Evolutionary conservation across 1,140 invertebrate genomes (phyloP), one percentile per base, ranked within the genome.

Genomic region (Diachasma alloeum): DNA sequence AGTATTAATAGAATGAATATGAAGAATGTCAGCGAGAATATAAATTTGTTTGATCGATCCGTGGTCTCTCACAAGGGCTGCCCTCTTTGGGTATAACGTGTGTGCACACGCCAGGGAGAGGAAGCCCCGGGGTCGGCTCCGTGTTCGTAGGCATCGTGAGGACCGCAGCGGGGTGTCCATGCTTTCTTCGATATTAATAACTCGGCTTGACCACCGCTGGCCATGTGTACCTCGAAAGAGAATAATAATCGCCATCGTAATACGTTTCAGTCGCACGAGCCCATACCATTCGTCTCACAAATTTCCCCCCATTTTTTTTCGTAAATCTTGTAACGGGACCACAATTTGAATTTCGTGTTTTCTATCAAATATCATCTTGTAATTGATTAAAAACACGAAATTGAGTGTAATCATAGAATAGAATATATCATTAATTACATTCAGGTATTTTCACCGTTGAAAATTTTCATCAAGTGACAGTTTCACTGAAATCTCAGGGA

Each of bases 171-270:
- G 84, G 83, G 80, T 81, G 82, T 78, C 83, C 76, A 46, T 84
- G 81, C 82, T 85, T 84, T 82, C 79, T 79, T 83, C 77, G 77
- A 78, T 83, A 85, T 83, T 84, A 84, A 85, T 84, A 85, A 83
- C 78, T 78, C 74, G 74, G 78, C 71, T 78, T 70, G 73, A 75
- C 81, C 79, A 81, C 79, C 76, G 80, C 76, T 75, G 78, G 78
- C 79, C 78, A 81, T 83, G 81, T 77, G 80, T 76, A 76, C 72
- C 36, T 83, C 42, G 82, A 75, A 81, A 76, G 77, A 81, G 81
- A 83, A 83, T 84, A 84, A 84, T 84, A 82, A 82, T 84, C 82
- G 79, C 83, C 81, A 84, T 84, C 80, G 78, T 82, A 84, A 83
- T 83, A 83, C 78, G 77, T 80, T 82, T 39, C 77, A 78, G 79